A percentile compares a stretch with the other conserved stretches of the same genome.
phyloP scores from a whole-genome alignment of 2,113 vertebrate species.

The Poicephalus meyeri region DNA sequence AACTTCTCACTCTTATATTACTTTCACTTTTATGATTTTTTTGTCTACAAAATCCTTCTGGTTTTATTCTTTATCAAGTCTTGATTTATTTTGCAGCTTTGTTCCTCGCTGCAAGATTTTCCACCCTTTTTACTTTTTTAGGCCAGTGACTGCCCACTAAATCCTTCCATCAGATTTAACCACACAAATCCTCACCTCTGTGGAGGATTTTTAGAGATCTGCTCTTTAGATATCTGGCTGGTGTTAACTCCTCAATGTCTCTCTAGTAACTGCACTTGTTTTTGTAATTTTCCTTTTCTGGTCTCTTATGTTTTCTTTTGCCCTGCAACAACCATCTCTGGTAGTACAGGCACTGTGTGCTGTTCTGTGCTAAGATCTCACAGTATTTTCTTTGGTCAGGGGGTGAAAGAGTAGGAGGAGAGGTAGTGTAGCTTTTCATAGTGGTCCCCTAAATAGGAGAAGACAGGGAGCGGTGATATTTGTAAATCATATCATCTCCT shows the following conservation, averaged over 20 bases:
- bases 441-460: neutral
- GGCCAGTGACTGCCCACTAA: neutral
- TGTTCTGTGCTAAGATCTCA: neutral
- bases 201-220: neutral
- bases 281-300: neutral
- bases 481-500: neutral
- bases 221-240: neutral
- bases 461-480: neutral
- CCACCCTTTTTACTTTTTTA: neutral
- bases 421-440: neutral
- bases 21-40: neutral
- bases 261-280: neutral
- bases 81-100: slow-evolving; percentile 48
- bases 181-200: neutral
- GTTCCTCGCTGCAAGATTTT: neutral
- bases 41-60: neutral
- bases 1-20: neutral
- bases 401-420: neutral
- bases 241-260: neutral
- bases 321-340: neutral
- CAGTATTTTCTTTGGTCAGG: neutral
- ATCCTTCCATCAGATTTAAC: slow-evolving; percentile 17
- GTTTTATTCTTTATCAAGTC: slow-evolving; percentile 23
- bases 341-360: neutral
- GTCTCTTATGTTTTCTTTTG: neutral